Base-by-base conservation (phyloP, 2,888 invertebrate species). In the Heliconius erato region DNA sequence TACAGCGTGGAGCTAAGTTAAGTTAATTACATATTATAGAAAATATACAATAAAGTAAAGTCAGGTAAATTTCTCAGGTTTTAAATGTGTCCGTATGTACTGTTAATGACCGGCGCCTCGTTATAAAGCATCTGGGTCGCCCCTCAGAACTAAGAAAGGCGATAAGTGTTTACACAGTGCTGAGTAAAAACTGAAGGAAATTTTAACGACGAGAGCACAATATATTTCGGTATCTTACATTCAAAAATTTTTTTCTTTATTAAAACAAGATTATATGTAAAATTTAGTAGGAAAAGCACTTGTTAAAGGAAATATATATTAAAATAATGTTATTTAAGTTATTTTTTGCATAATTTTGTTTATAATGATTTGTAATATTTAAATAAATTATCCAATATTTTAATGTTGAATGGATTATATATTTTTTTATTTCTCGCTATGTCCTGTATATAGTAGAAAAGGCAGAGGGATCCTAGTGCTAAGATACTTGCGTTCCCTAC, bases 91-190 rank as follows among this genome's bases (percentile, higher is more conserved):
- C 44, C 71, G 79, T 81, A 14, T 78, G 65, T 81, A 81, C 77
- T 79, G 68, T 83, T 80, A 83, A 81, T 71, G 72, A 74, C 74
- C 74, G 49, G 59, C 44, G 81, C 72, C 80, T 82, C 78, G 79
- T 74, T 84, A 84, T 83, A 83, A 83, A 83, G 77, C 84, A 84
- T 83, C 84, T 84, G 59, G 84, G 84, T 84, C 84, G 79, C 81
- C 83, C 79, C 80, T 84, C 71, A 84, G 79, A 83, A 83, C 81
- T 83, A 80, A 83, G 83, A 83, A 81, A 83, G 35, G 65, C 77
- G 82, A 79, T 82, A 82, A 84, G 84, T 84, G 84, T 84, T 84
- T 83, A 81, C 81, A 63, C 79, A 79, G 77, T 63, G 35, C 80
- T 69, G 79, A 69, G 77, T 81, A 80, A 83, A 84, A 80, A 84